A percentile compares a stretch with the other conserved stretches of the same genome.
Evolutionary conservation across 2,113 vertebrate genomes (phyloP).

Genomic region (Emydocephalus ijimae): DNA sequence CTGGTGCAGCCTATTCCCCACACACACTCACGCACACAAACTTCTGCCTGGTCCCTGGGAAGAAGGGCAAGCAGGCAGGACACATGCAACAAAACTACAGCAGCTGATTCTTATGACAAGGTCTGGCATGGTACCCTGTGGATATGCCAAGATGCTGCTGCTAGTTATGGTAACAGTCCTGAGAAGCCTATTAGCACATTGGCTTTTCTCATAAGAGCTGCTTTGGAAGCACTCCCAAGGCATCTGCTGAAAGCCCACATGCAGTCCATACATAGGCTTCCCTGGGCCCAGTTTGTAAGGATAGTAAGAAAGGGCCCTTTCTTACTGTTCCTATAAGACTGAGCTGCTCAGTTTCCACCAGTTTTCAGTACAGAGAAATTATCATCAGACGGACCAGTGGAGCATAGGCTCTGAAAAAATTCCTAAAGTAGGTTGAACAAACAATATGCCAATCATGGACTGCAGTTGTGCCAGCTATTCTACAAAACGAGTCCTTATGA

Average conservation of each 20-base stretch:
- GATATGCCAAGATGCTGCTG: neutral
- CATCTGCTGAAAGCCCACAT: neutral
- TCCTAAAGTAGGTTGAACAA: neutral
- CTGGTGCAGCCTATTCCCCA: neutral
- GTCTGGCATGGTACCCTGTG: neutral
- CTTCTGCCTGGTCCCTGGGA: neutral
- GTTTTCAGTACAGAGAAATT: neutral
- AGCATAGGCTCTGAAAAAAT: neutral
- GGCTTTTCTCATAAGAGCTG: neutral
- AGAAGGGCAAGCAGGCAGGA: neutral
- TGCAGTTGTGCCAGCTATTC: neutral
- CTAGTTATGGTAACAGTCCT: no score
- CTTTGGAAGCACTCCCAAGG: neutral
- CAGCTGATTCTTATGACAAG: neutral
- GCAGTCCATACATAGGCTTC: neutral
- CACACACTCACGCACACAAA: rapidly evolving
- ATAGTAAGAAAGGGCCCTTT: neutral
- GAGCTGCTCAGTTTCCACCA: neutral
- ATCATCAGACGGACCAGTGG: neutral
- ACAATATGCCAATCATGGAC: neutral
- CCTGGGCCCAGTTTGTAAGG: neutral
- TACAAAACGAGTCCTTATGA: neutral
- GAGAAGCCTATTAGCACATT: neutral
- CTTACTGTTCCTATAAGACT: neutral
- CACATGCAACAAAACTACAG: neutral